phyloP scores from a whole-genome alignment of 1,140 invertebrate genomes.

The Drosophila malerkotliana region DNA sequence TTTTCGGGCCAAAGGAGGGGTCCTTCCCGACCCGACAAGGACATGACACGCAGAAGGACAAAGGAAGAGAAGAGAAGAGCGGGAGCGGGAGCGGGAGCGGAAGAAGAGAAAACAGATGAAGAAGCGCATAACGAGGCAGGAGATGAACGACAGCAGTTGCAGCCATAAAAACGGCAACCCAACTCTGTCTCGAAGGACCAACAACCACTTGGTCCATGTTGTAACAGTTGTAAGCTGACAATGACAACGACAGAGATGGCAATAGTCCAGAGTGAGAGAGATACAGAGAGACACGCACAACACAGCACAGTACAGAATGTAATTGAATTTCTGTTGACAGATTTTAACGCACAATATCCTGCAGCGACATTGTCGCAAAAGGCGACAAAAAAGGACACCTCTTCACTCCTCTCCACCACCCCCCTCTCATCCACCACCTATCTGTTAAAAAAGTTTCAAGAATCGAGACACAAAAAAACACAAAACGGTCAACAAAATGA shows the following conservation, averaged over 20 bases:
- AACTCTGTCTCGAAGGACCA: not conserved
- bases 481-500: not conserved
- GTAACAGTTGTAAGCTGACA: conserved; percentile 53
- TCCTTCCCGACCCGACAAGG: not conserved
- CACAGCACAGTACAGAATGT: conserved; percentile 46
- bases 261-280: not conserved
- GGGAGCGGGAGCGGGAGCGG: too few relatives aligned
- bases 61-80: not conserved
- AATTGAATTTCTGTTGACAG: conserved; percentile 82
- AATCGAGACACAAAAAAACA: not conserved
- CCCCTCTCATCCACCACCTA: too few relatives aligned
- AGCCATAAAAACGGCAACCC: conserved; percentile 57
- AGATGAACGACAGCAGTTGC: conserved; percentile 51
- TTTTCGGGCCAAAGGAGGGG: conserved; percentile 4
- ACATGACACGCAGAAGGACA: not conserved
- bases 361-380: conserved; percentile 63
- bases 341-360: conserved; percentile 81
- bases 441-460: not conserved
- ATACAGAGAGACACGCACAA: conserved; percentile 11
- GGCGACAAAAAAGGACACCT: conserved; percentile 13
- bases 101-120: conserved; percentile 5
- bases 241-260: conserved; percentile 30
- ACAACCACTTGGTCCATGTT: conserved; percentile 25
- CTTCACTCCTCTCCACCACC: too few relatives aligned
- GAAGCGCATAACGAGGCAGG: conserved; percentile 37